Evolutionary conservation across 2,888 invertebrate genomes (phyloP), one percentile per base, ranked within the genome.

Genomic region (Theodoxus fluviatilis): DNA sequence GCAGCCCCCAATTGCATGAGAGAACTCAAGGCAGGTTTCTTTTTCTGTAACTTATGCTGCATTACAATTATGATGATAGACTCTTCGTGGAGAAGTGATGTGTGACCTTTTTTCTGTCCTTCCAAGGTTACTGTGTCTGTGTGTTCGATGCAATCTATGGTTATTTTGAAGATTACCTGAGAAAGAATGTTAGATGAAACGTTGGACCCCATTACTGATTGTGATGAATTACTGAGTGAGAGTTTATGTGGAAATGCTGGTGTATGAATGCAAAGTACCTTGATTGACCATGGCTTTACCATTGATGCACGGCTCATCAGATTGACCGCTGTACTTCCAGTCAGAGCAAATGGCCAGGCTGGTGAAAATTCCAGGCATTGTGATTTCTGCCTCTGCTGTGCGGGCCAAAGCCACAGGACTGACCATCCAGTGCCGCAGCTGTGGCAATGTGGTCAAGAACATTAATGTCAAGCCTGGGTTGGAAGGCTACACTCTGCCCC

Each of bases 321-420:
- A n/a, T 18, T 69, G 12, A 2, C 66, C 66, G n/a, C 38, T 33
- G 33, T 63, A 38, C 65, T 78, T 78, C 37, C 86, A 96, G 94
- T 97, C 97, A 0, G 94, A 96, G 77, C 92, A 93, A 80, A 97
- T 99, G 28, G 96, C 98, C 0, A 91, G 93, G 64, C 88, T 99
- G 73, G 93, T 98, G 0, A 98, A 97, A 90, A 93, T 99, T 73
- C 94, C 95, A 64, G 99, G 99, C 0, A 98, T 99, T 74, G 92
- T 98, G 28, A 93, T 98, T 70, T 93, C 96, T 67, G 95, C 97
- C 0, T 94, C 97, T 0, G 94, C 94, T 18, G 94, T 99, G 73
- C 93, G 93, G 87, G 94, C 98, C 0, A 99, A 99, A 87, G 98
- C 98, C 0, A 96, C 94, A 0, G 93, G 92, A 83, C 94, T 99